phyloP scores from a whole-genome alignment of 92 coral and sea anemone genomes.

The Nematostella vectensis region DNA sequence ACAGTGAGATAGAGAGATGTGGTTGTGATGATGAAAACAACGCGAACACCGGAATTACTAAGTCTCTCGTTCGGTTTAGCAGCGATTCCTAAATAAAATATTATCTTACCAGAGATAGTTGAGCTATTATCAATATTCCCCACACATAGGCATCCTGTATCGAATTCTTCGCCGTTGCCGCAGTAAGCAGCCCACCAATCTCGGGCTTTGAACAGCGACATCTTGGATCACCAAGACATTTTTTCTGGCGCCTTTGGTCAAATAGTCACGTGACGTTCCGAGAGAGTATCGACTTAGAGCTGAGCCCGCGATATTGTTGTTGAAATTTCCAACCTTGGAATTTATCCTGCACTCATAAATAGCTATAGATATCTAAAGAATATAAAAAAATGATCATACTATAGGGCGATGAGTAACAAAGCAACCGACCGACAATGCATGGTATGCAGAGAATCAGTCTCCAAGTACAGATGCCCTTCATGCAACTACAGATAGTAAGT shows the following conservation, averaged over 20 bases:
- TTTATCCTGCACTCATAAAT: no score
- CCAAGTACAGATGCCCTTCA: conserved; percentile 73
- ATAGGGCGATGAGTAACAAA: no score
- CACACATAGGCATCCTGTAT: conserved; percentile 86
- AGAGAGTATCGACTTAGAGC: conserved; percentile 16
- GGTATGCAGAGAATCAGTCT: conserved; percentile 44
- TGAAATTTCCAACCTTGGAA: no score
- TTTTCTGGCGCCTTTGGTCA: conserved; percentile 52
- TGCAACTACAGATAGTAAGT: conserved; percentile 67
- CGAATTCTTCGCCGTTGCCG: conserved; percentile 98
- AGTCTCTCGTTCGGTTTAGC: not conserved
- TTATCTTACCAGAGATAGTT: conserved; percentile 52
- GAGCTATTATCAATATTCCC: conserved; percentile 86
- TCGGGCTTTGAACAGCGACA: conserved; percentile 99
- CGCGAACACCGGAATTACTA: no score
- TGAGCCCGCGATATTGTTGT: no score
- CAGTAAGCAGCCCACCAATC: conserved; percentile 99
- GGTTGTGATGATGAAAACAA: no score
- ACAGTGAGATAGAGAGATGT: no score
- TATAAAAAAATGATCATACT: no score
- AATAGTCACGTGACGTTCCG: conserved; percentile 23
- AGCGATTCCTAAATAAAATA: not conserved
- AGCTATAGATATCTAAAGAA: no score
- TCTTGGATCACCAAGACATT: conserved; percentile 22
- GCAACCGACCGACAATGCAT: no score